Percentiles rank a stretch among this genome's conserved stretches.
Evolutionary conservation across 2,113 vertebrate species (phyloP).

Genomic region (Oostethus manadensis): DNA sequence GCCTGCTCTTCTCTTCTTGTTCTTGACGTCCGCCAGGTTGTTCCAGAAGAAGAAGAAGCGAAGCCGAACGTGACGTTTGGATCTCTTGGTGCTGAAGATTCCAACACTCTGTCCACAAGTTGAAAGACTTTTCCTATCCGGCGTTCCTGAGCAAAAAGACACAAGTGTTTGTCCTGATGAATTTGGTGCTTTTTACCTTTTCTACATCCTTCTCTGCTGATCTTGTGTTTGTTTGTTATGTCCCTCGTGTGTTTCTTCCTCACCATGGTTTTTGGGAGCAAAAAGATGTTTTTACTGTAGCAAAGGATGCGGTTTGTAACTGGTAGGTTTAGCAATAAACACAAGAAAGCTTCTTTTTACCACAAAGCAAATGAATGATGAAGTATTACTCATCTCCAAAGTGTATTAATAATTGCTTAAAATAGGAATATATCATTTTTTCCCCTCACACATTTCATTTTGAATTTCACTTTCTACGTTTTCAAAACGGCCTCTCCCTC

Average conservation of each 20-base stretch:
- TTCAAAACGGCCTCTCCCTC: background rate
- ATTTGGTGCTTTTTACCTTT: constrained; percentile 59
- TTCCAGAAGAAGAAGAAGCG: constrained; percentile 71
- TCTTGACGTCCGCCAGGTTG: constrained; percentile 49
- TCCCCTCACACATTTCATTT: background rate
- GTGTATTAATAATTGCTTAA: background rate
- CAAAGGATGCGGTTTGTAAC: constrained; percentile 67
- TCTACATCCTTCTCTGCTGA: constrained; percentile 33
- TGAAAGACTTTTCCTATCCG: constrained; percentile 39
- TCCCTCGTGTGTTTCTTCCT: no score
- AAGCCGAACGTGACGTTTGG: constrained; percentile 19
- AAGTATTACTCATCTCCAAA: background rate
- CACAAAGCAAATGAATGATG: constrained; percentile 11
- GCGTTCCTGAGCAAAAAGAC: constrained; percentile 39
- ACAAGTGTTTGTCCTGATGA: constrained; percentile 40
- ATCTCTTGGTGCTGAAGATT: constrained; percentile 29
- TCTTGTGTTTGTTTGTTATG: constrained; percentile 31
- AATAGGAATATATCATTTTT: background rate
- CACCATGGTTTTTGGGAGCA: constrained; percentile 46
- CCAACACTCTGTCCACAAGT: constrained; percentile 34
- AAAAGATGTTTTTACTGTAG: constrained; percentile 72
- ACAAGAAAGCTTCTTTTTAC: constrained; percentile 24
- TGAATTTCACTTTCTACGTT: background rate
- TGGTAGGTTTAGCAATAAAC: constrained; percentile 76
- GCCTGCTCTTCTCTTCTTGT: constrained; percentile 21